Evolutionary conservation across 2,797 vertebrate genomes (phyloP).

Genomic region (Oryzias dopingdopingensis): DNA sequence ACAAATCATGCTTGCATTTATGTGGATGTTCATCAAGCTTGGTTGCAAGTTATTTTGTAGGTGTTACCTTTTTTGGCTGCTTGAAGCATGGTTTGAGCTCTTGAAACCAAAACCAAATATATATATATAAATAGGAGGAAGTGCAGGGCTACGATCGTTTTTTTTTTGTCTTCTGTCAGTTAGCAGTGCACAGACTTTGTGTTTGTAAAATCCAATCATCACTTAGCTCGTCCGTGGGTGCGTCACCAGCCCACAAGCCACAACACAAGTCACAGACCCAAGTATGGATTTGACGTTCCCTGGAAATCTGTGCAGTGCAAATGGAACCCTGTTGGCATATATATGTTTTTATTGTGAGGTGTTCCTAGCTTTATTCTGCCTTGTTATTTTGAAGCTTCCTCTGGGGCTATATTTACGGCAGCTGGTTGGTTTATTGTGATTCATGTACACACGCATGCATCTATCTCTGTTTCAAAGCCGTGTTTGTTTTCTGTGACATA

Average conservation of each 20-base stretch:
- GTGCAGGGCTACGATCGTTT: constrained; percentile 1
- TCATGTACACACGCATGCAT: neutral
- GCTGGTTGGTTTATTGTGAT: constrained; percentile 18
- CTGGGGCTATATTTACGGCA: constrained; percentile 2
- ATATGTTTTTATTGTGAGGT: constrained; percentile 6
- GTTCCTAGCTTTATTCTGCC: constrained; percentile 21
- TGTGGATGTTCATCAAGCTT: neutral
- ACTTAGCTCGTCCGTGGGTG: constrained; percentile 1
- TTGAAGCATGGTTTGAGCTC: neutral
- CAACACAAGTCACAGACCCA: constrained; percentile 48
- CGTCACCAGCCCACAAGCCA: constrained; percentile 29
- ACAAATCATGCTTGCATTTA: too few relatives aligned
- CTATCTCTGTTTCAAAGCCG: constrained; percentile 4
- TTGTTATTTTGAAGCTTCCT: constrained; percentile 10
- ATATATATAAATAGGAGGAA: constrained; percentile 13
- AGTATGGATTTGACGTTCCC: constrained; percentile 51
- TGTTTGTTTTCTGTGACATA: constrained; percentile 16
- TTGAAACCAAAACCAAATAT: neutral
- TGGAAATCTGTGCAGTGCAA: constrained; percentile 37
- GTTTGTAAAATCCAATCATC: constrained; percentile 3
- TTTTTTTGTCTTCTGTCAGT: neutral
- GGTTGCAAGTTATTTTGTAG: neutral
- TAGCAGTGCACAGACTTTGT: neutral
- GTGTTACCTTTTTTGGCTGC: neutral
- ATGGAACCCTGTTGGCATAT: constrained; percentile 40